Conservation (phyloP, 2,888 invertebrate species). For the Gymnocheta viridis region DNA sequence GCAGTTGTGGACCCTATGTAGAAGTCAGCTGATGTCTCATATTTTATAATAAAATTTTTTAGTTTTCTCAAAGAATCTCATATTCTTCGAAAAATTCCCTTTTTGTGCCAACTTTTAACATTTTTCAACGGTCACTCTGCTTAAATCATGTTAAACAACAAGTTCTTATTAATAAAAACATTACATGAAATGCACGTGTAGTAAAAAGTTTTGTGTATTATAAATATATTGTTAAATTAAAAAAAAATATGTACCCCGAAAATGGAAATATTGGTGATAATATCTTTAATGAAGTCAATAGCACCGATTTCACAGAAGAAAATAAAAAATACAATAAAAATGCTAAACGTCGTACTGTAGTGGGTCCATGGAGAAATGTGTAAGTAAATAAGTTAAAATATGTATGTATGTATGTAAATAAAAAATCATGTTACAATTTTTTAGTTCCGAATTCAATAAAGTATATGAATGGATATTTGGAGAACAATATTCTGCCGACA, state of each 20-base stretch:
- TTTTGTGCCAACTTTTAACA: background rate
- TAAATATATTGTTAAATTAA: background rate
- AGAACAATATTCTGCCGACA: constrained; percentile 48
- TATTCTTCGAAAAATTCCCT: no score
- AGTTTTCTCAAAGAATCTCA: no score
- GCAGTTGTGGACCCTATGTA: no score
- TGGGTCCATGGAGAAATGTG: constrained; percentile 80
- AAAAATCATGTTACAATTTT: no score
- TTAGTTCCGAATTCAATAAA: constrained; percentile 77
- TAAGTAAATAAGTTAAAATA: constrained; percentile 70
- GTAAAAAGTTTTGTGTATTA: constrained; percentile 38
- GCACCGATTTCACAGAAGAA: background rate
- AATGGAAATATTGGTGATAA: background rate
- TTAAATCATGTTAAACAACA: background rate
- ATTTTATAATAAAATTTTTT: no score
- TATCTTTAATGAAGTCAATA: background rate
- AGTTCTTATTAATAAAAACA: background rate
- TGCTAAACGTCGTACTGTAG: constrained; percentile 76
- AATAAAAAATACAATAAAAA: constrained; percentile 1
- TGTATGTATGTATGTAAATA: background rate
- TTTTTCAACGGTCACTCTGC: background rate
- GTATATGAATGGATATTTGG: constrained; percentile 79
- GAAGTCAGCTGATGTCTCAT: no score
- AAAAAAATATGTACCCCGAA: constrained; percentile 7
- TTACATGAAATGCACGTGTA: constrained; percentile 50